These are phyloP conservation scores for Meloidogyne chitwoodi DNA, from an alignment of 1,140 invertebrate species.

Conservation along the genomic window DNA sequence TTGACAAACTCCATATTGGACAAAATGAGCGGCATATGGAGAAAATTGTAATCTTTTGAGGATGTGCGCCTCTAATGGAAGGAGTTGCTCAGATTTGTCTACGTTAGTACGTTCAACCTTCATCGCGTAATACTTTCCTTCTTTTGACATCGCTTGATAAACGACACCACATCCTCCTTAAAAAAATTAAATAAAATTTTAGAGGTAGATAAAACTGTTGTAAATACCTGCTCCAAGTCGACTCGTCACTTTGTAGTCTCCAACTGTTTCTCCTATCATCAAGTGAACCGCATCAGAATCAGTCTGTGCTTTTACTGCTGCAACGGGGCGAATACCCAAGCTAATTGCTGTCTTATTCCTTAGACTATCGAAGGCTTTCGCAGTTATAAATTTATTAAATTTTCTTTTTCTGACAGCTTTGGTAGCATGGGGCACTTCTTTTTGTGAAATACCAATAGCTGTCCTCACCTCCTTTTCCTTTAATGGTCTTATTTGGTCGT, in stretches of 20 bases:
- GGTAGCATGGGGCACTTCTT: not conserved
- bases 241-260: not conserved
- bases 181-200: not conserved
- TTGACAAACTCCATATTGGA: not conserved
- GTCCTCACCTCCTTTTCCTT: not conserved
- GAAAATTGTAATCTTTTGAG: not conserved
- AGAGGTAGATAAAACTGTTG: not conserved
- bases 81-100: not conserved
- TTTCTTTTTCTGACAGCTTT: not conserved
- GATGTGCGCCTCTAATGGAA: not conserved
- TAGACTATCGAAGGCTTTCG: not conserved
- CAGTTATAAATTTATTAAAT: not conserved
- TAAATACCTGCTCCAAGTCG: not conserved
- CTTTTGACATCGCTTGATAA: not conserved
- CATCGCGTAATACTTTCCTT: not conserved
- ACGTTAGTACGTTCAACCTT: not conserved
- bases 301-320: not conserved
- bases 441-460: not conserved
- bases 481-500: no score
- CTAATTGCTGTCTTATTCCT: not conserved
- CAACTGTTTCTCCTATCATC: not conserved
- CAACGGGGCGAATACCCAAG: not conserved
- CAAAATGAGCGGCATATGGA: not conserved
- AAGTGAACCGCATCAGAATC: not conserved
- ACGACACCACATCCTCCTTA: not conserved